phyloP scores from a whole-genome alignment of 2,113 vertebrate genomes.

The Syrrhaptes paradoxus region DNA sequence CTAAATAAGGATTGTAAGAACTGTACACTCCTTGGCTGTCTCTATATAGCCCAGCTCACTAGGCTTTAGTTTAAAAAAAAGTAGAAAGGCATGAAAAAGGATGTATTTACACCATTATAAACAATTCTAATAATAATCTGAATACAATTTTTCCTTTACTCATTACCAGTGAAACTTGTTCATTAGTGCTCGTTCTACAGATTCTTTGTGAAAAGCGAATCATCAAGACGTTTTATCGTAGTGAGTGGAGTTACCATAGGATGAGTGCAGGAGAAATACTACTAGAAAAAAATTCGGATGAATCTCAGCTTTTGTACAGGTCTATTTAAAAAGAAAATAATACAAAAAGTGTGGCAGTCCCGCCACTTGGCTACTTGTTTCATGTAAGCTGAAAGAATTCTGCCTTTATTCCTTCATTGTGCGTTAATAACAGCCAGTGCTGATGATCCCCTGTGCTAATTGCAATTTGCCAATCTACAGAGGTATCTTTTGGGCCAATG shows the following conservation, averaged over 20 bases:
- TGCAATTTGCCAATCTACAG: background rate
- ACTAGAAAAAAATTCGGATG: background rate
- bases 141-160: background rate
- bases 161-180: background rate
- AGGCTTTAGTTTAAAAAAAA: background rate
- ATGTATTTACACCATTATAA: background rate
- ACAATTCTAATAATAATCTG: background rate
- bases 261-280: background rate
- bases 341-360: background rate
- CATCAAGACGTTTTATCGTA: background rate
- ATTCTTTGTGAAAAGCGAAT: background rate
- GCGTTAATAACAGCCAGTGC: background rate
- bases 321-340: background rate
- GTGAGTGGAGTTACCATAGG: background rate
- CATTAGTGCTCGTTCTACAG: background rate
- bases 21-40: background rate
- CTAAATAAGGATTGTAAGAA: background rate
- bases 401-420: background rate
- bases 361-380: background rate
- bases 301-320: background rate
- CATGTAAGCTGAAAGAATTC: background rate
- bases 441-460: background rate
- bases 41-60: rapidly evolving
- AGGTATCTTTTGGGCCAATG: background rate
- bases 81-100: background rate